Conservation (phyloP, 1,140 invertebrate genomes). For the Ceratoteleas bidentatus region DNA sequence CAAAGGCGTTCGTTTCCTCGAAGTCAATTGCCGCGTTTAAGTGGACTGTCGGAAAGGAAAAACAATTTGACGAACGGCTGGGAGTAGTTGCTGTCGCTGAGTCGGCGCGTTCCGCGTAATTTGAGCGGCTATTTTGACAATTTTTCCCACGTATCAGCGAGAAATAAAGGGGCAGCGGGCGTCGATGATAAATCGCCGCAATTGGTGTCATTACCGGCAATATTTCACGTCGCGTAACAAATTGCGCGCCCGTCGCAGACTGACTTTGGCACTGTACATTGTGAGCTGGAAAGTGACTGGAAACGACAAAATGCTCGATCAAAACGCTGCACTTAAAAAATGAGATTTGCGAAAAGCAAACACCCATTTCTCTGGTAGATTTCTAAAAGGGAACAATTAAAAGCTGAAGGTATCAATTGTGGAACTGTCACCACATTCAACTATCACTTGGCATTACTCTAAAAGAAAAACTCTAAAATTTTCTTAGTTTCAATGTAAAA, state of each 20-base stretch:
- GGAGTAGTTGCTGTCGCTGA: neutral
- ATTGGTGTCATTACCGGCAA: conserved; percentile 46
- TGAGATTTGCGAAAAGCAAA: no score
- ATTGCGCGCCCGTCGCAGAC: conserved; percentile 16
- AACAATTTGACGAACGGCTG: neutral
- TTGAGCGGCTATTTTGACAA: conserved; percentile 1
- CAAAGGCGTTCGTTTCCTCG: neutral
- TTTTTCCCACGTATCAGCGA: conserved; percentile 8
- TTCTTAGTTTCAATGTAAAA: no score
- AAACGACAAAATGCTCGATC: no score
- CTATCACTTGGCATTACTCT: no score
- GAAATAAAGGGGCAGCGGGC: conserved; percentile 13
- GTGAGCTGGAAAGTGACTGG: no score
- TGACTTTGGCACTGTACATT: neutral
- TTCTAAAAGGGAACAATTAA: no score
- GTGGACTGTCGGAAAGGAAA: neutral
- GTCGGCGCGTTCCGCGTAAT: conserved; percentile 16
- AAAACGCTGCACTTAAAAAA: no score
- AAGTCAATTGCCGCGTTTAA: conserved; percentile 11
- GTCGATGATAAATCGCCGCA: conserved; percentile 32
- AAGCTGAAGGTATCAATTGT: no score
- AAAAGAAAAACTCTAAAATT: no score
- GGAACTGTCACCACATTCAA: no score
- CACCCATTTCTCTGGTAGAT: no score
- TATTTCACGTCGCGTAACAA: conserved; percentile 48